Evolutionary conservation across 2,113 vertebrate genomes (phyloP).

Genomic region (Mesocricetus auratus): DNA sequence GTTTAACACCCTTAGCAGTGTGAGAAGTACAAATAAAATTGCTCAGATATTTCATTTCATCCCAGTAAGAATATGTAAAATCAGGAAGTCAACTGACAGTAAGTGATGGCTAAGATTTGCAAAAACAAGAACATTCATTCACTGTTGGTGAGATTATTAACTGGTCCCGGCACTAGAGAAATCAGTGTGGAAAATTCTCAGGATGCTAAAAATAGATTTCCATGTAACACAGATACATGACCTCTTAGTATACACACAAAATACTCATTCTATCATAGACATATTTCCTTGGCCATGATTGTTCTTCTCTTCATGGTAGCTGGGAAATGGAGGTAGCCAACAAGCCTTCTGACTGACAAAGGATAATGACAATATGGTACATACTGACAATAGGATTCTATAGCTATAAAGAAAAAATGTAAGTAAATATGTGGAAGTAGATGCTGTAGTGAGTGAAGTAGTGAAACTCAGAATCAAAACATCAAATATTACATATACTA

Average conservation of each 20-base stretch:
- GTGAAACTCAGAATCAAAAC: background rate
- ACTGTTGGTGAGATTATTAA: background rate
- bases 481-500: background rate
- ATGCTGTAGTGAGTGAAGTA: background rate
- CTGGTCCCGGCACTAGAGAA: background rate
- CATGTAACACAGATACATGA: background rate
- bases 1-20: background rate
- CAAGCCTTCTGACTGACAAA: background rate
- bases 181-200: background rate
- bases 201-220: background rate
- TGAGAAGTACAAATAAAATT: background rate
- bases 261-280: background rate
- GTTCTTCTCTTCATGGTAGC: background rate
- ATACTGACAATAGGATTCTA: background rate
- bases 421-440: background rate
- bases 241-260: background rate
- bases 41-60: background rate
- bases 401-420: background rate
- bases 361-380: background rate
- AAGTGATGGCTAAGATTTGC: background rate
- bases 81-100: background rate
- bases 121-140: background rate
- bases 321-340: background rate
- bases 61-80: background rate
- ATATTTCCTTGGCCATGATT: background rate